A percentile compares a stretch with the other conserved stretches of the same genome.
Conservation (phyloP, 37 sponge, comb jelly and placozoan species). For the Axinella damicornis region DNA sequence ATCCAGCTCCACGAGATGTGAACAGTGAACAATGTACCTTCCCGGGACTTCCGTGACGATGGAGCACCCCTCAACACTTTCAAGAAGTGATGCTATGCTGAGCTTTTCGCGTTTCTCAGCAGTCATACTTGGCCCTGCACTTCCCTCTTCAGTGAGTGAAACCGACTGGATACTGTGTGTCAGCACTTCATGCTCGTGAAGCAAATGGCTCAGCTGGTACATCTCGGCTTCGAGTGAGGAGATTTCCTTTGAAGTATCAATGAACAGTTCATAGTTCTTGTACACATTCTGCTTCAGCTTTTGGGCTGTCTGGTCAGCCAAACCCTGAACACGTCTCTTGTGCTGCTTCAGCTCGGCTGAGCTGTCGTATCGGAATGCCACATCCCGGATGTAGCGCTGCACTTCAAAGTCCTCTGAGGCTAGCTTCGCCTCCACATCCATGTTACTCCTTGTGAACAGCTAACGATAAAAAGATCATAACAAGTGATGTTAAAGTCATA, state of each 20-base stretch:
- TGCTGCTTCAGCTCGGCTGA: slow-evolving; percentile 49
- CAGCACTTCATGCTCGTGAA: slow-evolving; percentile 92
- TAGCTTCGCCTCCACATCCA: slow-evolving; percentile 48
- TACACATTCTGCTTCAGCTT: slow-evolving; percentile 97
- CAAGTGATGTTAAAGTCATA: no score
- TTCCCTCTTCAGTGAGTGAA: not conserved
- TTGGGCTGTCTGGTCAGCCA: slow-evolving; percentile 88
- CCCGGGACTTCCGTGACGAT: slow-evolving; percentile 90
- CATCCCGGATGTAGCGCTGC: slow-evolving; percentile 51
- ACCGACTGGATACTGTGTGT: slow-evolving; percentile 46
- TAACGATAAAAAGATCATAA: no score
- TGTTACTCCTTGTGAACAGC: no score
- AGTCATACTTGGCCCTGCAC: not conserved
- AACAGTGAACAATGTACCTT: slow-evolving; percentile 72
- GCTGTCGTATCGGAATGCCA: slow-evolving; percentile 53
- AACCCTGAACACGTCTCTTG: slow-evolving; percentile 59
- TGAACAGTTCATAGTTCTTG: slow-evolving; percentile 96
- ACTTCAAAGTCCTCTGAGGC: slow-evolving; percentile 65
- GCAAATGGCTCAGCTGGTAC: slow-evolving; percentile 93
- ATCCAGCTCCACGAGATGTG: slow-evolving; percentile 74
- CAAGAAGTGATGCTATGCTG: slow-evolving; percentile 83
- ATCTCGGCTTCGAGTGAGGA: slow-evolving; percentile 97
- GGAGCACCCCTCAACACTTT: slow-evolving; percentile 94
- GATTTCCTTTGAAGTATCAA: slow-evolving; percentile 93
- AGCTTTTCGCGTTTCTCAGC: slow-evolving; percentile 55